Percentiles rank a stretch among this genome's conserved stretches.
Evolutionary conservation across 2,797 vertebrate species (phyloP).

Genomic region (Rhabdomys pumilio): DNA sequence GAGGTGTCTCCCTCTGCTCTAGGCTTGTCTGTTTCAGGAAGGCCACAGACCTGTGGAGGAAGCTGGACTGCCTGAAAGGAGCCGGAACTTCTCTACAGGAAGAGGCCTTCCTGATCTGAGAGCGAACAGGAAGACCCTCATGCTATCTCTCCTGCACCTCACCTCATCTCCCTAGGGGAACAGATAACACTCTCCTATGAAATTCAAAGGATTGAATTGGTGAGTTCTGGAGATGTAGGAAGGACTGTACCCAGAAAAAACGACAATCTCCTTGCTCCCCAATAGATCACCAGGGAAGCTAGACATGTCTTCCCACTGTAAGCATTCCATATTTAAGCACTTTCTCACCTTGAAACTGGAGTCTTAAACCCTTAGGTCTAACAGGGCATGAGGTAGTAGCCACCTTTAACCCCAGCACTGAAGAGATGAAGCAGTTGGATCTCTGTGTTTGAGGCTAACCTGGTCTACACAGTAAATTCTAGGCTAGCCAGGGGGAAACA

Average conservation of each 20-base stretch:
- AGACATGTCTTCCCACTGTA: not conserved
- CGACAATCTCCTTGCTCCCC: not conserved
- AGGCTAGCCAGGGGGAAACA: not conserved
- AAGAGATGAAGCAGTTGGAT: not conserved
- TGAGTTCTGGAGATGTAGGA: not conserved
- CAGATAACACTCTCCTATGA: not conserved
- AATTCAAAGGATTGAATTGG: not conserved
- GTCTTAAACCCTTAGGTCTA: not conserved
- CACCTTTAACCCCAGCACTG: not conserved
- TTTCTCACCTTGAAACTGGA: not conserved
- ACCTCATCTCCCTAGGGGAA: slow-evolving; percentile 48
- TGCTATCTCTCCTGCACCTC: not conserved
- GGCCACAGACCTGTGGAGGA: not conserved
- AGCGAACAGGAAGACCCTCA: slow-evolving; percentile 11
- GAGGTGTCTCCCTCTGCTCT: not conserved
- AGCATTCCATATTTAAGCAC: not conserved
- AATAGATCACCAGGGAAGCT: not conserved
- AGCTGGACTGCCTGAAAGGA: not conserved
- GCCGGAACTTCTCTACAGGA: slow-evolving; percentile 21
- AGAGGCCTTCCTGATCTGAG: slow-evolving; percentile 49
- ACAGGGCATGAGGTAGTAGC: not conserved
- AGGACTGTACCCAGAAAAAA: not conserved
- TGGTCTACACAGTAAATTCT: not conserved
- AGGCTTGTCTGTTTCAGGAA: not conserved
- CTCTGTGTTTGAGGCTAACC: not conserved